A percentile compares a stretch with the other conserved stretches of the same genome.
Conservation (phyloP, 2,797 vertebrate genomes). For the Eleutherodactylus coqui region DNA sequence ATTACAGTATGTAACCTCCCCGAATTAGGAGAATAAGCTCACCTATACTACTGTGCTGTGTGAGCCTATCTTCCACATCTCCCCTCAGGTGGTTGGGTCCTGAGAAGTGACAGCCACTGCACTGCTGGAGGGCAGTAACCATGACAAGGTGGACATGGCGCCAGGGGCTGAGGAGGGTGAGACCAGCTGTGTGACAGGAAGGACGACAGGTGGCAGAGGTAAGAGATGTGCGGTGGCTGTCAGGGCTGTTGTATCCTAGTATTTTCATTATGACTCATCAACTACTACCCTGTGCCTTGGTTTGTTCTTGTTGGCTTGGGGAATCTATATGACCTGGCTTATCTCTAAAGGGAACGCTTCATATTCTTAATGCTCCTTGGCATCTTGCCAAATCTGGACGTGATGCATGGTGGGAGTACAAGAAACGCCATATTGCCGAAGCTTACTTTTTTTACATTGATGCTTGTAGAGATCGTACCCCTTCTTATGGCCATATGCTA, state of each 20-base stretch:
- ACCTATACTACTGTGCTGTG: no score
- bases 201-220: no score
- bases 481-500: slow-evolving; percentile 87
- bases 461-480: slow-evolving; percentile 82
- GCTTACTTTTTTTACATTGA: slow-evolving; percentile 90
- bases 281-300: slow-evolving; percentile 82
- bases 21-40: no score
- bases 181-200: no score
- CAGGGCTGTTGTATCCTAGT: background rate
- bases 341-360: slow-evolving; percentile 76
- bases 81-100: no score
- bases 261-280: slow-evolving; percentile 70
- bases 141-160: no score
- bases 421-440: slow-evolving; percentile 86
- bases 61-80: no score
- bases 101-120: no score
- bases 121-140: no score
- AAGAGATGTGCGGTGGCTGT: no score
- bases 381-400: slow-evolving; percentile 84
- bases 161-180: no score
- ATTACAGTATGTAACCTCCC: no score
- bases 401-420: slow-evolving; percentile 80
- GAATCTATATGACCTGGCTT: slow-evolving; percentile 78
- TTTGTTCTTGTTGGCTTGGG: slow-evolving; percentile 86
- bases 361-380: slow-evolving; percentile 89